Base-by-base conservation (phyloP, 2,888 invertebrate genomes). In the Amblyjoppa fuscipennis region DNA sequence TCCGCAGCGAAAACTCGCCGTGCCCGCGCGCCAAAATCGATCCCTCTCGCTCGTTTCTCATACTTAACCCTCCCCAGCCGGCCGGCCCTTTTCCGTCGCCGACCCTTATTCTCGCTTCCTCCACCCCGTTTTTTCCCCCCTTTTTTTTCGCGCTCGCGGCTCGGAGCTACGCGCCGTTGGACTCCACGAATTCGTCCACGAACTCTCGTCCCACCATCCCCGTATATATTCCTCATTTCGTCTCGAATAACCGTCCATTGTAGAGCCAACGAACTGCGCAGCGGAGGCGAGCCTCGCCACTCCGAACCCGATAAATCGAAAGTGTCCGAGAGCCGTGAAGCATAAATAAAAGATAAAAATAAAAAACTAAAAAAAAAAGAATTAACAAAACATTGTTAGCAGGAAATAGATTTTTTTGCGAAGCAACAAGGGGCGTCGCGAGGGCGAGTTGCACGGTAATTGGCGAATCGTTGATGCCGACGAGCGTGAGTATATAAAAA, bases 1-100 rank as follows among this genome's bases (percentile, higher is more conserved):
- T 71, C 53, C 64, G 85, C 71, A 81, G 77, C 84, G 83, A 85
- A 85, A 87, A 85, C 81, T 87, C 87, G 81, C 81, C 74, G 7
- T 13, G 53, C 53, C 31, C 1, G 20, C 20, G n/a, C 74, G 66
- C 85, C 75, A 85, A 83, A 85, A 87, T 87, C 87, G 85, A 87
- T 87, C 83, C 78, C 85, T 87, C 87, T 83, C 81, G 85, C 87
- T 85, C 84, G 87, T 87, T 87, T 87, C 87, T 87, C 87, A 87
- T 85, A 81, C 87, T 87, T 83, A 87, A 85, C 87, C 87, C 83
- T 87, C 85, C 75, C 83, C 73, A 74, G 74, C 59, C 78, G 81
- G 73, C 61, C 53, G 49, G 66, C 76, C 76, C 64, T 76, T 66
- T 76, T 64, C 66, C 66, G 49, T 66, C 66, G 53, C 20, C 45